Evolutionary conservation across 2,113 vertebrate genomes (phyloP).

Genomic region (Alaudala cheleensis): DNA sequence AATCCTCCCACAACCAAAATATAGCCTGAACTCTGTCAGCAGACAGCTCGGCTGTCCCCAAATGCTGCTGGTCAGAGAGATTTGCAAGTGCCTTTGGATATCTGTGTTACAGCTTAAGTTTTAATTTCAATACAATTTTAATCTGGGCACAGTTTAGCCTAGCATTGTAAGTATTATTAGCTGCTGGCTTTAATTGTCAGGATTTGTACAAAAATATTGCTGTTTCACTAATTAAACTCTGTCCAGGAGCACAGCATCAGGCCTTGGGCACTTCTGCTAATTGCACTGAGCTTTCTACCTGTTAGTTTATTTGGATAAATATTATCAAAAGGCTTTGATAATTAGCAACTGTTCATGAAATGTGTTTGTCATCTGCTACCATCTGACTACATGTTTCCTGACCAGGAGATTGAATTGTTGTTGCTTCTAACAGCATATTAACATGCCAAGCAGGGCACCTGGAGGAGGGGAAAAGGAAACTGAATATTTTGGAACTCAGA

Average conservation of each 20-base stretch:
- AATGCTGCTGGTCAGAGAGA: not conserved
- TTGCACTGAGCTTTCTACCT: slow-evolving; percentile 19
- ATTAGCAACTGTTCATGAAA: not conserved
- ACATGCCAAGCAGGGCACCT: not conserved
- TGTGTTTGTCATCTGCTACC: not conserved
- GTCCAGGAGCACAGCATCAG: not conserved
- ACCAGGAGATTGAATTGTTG: not conserved
- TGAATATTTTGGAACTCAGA: not conserved
- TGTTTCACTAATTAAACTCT: not conserved
- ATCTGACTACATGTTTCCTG: not conserved
- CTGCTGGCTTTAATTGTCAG: slow-evolving; percentile 13
- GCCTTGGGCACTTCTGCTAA: not conserved
- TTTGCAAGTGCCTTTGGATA: not conserved
- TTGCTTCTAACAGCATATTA: not conserved
- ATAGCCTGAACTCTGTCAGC: not conserved
- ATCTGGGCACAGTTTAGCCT: not conserved
- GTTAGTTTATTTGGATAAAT: slow-evolving; percentile 16
- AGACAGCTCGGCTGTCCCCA: not conserved
- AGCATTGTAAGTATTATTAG: not conserved
- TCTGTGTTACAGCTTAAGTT: not conserved
- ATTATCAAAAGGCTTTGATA: slow-evolving; percentile 1
- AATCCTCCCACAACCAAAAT: not conserved
- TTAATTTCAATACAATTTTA: not conserved
- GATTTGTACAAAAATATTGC: not conserved
- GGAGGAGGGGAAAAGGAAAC: not conserved